phyloP scores from a whole-genome alignment of 2,888 invertebrate species.

The Oithona nana region DNA sequence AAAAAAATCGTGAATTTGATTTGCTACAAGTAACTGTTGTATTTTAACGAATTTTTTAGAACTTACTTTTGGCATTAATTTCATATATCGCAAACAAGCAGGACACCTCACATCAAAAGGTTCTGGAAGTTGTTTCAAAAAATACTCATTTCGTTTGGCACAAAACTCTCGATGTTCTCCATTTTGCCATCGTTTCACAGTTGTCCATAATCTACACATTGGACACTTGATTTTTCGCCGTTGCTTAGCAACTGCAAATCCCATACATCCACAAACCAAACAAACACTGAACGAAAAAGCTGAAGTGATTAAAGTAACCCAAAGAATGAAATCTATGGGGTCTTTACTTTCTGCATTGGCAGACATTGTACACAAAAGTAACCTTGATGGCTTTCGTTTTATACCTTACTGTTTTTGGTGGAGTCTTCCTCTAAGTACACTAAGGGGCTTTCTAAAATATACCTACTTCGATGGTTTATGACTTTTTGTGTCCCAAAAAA shows the following conservation, averaged over 20 bases:
- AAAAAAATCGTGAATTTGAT: too few relatives aligned
- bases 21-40: too few relatives aligned
- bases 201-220: background rate
- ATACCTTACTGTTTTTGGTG: too few relatives aligned
- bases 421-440: too few relatives aligned
- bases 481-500: too few relatives aligned
- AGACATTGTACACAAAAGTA: too few relatives aligned
- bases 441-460: too few relatives aligned
- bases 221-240: background rate
- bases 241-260: background rate
- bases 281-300: background rate
- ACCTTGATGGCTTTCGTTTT: too few relatives aligned
- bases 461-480: too few relatives aligned
- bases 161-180: background rate
- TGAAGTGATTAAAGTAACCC: background rate
- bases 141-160: background rate
- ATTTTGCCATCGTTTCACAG: background rate
- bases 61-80: background rate
- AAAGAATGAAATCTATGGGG: too few relatives aligned
- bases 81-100: background rate
- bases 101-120: slow-evolving; percentile 1
- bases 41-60: too few relatives aligned
- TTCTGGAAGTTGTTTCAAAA: background rate
- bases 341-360: too few relatives aligned
- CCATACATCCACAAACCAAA: background rate